Evolutionary conservation across 2,113 vertebrate species (phyloP), one percentile per base, ranked within the genome.

Genomic region (Ascaphus truei): DNA sequence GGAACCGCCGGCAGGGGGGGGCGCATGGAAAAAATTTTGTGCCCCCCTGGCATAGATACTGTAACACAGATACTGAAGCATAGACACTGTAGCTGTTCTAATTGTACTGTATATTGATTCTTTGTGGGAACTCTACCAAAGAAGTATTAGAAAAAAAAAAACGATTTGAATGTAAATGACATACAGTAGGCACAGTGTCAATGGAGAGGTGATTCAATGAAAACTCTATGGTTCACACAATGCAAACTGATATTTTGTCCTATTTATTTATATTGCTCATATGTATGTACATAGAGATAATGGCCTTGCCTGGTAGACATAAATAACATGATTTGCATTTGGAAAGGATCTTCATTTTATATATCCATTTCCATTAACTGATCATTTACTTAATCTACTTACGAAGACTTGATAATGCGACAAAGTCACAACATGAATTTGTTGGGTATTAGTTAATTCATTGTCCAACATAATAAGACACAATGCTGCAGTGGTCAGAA

Each of bases 321-420:
- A 61, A 71, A 71, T 71, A 51, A 61, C 51, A 60, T 30, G 47
- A 71, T 71, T 71, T 61, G 67, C 67, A 71, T 71, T 60, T 71
- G 67, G 61, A 61, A 69, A 69, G 48, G 23, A 36, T 45, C 50
- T 66, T 66, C 55, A 66, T 51, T 56, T 69, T 7, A 31, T 48
- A 34, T 31, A 48, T 36, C 45, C 30, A 11, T 48, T 59, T 58
- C 25, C 43, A 26, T 51, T 71, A 41, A 34, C 31, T 71, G 67
- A 71, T 71, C 67, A 71, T 25, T 71, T 52, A 71, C 57, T 51
- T 71, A 71, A 71, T 71, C 67, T 71, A 31, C 67, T 71, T 71
- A 71, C 56, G n/a, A n/a, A 51, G 57, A 29, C 45, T 52, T 60
- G 45, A 71, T 39, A 60, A 71, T 52, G 47, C 33, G 11, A 61